Evolutionary conservation across 2,888 invertebrate species (phyloP).

Genomic region (Incurvaria masculella): DNA sequence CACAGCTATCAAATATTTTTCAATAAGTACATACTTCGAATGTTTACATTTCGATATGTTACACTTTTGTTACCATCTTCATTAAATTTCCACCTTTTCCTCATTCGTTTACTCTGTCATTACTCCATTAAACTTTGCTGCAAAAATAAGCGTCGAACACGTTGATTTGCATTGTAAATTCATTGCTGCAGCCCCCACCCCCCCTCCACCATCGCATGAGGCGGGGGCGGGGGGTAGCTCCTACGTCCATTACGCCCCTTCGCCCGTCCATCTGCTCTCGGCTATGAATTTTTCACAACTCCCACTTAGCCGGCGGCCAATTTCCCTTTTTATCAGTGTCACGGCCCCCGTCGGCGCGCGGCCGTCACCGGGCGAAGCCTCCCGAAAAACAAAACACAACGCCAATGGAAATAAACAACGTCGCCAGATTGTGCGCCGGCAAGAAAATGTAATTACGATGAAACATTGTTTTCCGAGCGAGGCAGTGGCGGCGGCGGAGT

Average conservation of each 20-base stretch:
- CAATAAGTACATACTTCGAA: no score
- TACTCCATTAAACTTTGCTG: no score
- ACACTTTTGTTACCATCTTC: no score
- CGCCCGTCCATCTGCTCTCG: background rate
- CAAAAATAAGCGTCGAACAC: no score
- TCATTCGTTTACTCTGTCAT: no score
- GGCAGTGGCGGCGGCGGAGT: background rate
- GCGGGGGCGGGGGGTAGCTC: no score
- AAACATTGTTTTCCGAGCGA: slow-evolving; percentile 16
- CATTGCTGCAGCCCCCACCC: no score
- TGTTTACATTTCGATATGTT: no score
- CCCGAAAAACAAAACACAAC: background rate
- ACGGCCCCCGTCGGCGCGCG: background rate
- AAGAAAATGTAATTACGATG: slow-evolving; percentile 25
- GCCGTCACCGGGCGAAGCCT: background rate
- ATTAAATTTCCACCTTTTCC: no score
- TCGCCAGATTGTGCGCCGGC: background rate
- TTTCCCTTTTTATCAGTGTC: background rate
- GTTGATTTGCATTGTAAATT: no score
- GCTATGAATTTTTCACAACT: background rate
- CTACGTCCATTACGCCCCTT: background rate
- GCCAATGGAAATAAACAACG: background rate
- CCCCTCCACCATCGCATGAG: no score
- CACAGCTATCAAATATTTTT: no score
- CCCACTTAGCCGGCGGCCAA: background rate